Evolutionary conservation across 2,113 vertebrate species (phyloP), one percentile per base, ranked within the genome.

Genomic region (Gorsachius goisagi): DNA sequence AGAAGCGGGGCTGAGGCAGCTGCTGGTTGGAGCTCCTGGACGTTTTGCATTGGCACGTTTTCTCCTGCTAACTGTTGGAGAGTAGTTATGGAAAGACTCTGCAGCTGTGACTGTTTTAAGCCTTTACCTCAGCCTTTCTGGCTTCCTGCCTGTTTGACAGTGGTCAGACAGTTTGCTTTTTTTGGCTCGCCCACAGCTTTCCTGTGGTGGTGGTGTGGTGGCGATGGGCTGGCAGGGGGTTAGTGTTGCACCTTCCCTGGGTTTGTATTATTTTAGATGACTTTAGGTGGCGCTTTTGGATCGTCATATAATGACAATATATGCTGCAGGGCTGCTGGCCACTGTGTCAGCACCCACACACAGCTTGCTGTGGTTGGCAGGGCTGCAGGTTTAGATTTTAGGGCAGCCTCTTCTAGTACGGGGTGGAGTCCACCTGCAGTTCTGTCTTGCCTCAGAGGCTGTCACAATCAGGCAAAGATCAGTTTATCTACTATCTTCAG

Each of bases 361-460:
- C 21, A 9, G 27, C 32, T 44, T 44, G 37, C 37, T 4, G 3
- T 1, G 19, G 53, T 20, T 1, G 0, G 47, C 21, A 12, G 27
- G 15, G 33, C 18, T 21, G 63, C 7, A 60, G 24, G 10, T 11
- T 27, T 33, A n/a, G 15, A 10, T 50, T 39, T 39, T 26, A 28
- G 28, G 5, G 16, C 18, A 59, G 52, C 27, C 8, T 41, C 9
- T 28, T 45, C 45, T 37, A 22, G 19, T 9, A 5, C 1, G 8
- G 22, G 15, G 33, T 27, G 23, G 35, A 45, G 59, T 28, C 22
- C n/a, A 19, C 19, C 23, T 20, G 26, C 1, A 2, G 9, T 20
- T 12, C n/a, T 3, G 1, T 22, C 32, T 52, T 52, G 52, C 32
- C 45, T n/a, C 39, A 9, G 47, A 62, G 15, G 26, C 24, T 4